Conservation (phyloP, 2,797 vertebrate genomes). For the Falco naumanni region DNA sequence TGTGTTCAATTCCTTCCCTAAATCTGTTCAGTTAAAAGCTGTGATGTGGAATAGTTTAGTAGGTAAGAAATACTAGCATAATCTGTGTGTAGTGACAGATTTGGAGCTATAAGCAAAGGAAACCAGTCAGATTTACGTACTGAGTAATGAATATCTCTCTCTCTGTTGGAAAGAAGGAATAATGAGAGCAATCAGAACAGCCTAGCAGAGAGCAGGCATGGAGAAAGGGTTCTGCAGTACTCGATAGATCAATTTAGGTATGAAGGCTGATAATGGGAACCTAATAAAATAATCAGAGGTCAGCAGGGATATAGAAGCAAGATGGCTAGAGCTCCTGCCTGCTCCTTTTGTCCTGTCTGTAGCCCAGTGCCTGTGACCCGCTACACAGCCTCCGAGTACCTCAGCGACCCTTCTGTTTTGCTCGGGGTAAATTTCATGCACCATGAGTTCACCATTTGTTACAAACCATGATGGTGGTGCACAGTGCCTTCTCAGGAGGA, state of each 20-base stretch:
- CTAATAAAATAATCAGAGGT: neutral
- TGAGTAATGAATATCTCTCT: neutral
- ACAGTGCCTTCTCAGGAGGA: neutral
- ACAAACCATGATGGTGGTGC: neutral
- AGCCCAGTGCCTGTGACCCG: accelerated
- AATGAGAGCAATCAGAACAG: neutral
- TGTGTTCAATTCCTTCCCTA: neutral
- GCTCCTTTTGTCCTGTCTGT: accelerated
- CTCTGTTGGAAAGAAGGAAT: neutral
- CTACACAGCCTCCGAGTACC: neutral
- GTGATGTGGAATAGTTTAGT: neutral
- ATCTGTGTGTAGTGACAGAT: neutral
- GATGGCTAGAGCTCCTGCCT: neutral
- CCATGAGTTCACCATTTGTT: neutral
- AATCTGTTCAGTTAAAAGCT: conserved; percentile 7
- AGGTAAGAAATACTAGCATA: neutral
- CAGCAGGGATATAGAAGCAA: accelerated
- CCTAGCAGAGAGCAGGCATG: neutral
- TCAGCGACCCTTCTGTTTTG: neutral
- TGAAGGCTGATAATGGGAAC: neutral
- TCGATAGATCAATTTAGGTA: neutral
- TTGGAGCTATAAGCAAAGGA: conserved; percentile 6
- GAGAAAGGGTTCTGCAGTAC: neutral
- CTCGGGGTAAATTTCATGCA: neutral
- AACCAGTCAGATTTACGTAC: neutral